These are phyloP conservation scores for Meganola albula DNA, from an alignment of 2,888 invertebrate genomes.

Conservation along the genomic window DNA sequence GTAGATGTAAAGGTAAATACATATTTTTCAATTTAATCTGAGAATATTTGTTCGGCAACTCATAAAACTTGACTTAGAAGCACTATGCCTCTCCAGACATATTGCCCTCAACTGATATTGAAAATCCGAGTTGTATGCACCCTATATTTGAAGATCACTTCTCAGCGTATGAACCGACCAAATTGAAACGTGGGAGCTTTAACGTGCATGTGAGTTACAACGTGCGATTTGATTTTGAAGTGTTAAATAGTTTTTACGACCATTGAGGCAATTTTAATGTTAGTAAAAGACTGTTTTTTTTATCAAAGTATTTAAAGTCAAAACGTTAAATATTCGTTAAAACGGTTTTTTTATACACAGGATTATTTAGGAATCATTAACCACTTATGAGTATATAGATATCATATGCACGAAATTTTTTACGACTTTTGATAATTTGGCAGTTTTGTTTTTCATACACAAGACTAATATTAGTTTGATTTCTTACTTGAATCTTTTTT, in stretches of 20 bases:
- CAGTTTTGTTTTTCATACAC: too few relatives aligned
- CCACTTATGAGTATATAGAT: too few relatives aligned
- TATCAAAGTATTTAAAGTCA: too few relatives aligned
- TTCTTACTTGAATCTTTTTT: too few relatives aligned
- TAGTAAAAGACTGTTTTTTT: too few relatives aligned
- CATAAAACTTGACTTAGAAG: constrained; percentile 61
- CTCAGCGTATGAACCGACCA: constrained; percentile 36
- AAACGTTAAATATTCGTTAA: too few relatives aligned
- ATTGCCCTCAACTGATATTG: constrained; percentile 53
- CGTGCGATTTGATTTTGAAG: constrained; percentile 20
- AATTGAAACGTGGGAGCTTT: constrained; percentile 34
- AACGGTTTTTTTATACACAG: too few relatives aligned
- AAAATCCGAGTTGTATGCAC: constrained; percentile 50
- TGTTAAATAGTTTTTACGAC: constrained; percentile 7
- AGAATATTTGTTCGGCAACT: constrained; percentile 41
- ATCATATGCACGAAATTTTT: too few relatives aligned
- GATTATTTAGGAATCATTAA: too few relatives aligned
- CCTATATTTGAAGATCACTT: constrained; percentile 54
- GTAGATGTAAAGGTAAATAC: constrained; percentile 15
- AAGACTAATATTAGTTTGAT: too few relatives aligned
- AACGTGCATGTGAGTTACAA: constrained; percentile 13
- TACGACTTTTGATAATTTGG: too few relatives aligned
- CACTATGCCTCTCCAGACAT: constrained; percentile 45
- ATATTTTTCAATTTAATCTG: constrained; percentile 26
- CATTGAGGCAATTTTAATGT: too few relatives aligned